Conservation (phyloP, 2,113 vertebrate genomes). For the Indri indri region DNA sequence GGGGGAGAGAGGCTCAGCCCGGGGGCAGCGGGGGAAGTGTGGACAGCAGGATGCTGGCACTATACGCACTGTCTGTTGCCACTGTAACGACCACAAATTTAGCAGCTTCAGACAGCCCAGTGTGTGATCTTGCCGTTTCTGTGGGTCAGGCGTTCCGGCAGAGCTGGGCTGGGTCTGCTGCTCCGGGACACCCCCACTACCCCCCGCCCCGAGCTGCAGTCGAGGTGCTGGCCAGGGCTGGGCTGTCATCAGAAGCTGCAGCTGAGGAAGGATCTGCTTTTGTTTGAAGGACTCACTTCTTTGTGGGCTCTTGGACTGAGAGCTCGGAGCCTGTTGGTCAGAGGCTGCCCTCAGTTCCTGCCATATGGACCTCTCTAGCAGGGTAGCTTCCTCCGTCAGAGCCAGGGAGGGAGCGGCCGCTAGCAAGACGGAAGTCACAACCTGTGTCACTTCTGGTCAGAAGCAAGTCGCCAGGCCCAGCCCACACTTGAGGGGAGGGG, state of each 20-base stretch:
- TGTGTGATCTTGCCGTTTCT: background rate
- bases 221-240: background rate
- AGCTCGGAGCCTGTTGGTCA: background rate
- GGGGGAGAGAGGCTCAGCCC: accelerated
- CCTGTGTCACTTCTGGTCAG: background rate
- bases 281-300: background rate
- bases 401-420: background rate
- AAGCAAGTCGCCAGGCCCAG: background rate
- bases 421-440: background rate
- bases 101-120: too few species aligned
- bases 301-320: background rate
- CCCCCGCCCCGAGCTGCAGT: background rate
- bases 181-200: too few species aligned
- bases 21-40: background rate
- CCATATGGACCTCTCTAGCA: background rate
- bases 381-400: background rate
- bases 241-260: background rate
- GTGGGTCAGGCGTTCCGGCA: background rate
- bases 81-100: background rate
- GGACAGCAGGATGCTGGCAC: accelerated
- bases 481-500: accelerated
- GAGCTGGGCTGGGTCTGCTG: background rate
- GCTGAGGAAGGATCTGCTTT: background rate
- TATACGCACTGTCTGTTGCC: too few species aligned
- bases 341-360: background rate